phyloP scores from a whole-genome alignment of 2,797 vertebrate genomes.

The Apogon talboti region DNA sequence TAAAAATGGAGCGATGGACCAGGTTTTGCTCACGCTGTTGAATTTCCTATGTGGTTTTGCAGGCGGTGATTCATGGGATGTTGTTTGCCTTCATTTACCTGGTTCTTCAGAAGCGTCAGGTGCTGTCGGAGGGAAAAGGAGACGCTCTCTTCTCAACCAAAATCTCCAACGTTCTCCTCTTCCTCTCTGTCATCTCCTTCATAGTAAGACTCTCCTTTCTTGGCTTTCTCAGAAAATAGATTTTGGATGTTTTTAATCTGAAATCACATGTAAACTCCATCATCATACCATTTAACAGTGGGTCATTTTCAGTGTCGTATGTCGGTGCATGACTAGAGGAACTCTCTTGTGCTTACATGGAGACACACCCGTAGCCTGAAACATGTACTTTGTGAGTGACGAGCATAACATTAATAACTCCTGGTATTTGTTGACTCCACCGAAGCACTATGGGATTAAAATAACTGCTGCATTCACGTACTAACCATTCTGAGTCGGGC shows the following conservation, averaged over 20 bases:
- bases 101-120: constrained; percentile 91
- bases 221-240: neutral
- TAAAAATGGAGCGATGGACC: neutral
- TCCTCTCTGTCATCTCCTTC: constrained; percentile 91
- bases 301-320: too few relatives aligned
- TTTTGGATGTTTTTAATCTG: neutral
- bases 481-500: neutral
- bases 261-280: neutral
- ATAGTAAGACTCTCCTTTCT: constrained; percentile 83
- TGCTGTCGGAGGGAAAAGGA: constrained; percentile 93
- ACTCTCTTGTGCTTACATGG: too few relatives aligned
- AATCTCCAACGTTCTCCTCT: constrained; percentile 92
- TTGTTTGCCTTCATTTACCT: constrained; percentile 95
- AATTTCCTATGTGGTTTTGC: constrained; percentile 13
- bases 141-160: constrained; percentile 91
- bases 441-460: neutral
- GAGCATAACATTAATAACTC: neutral
- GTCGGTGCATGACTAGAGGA: too few relatives aligned
- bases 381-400: too few relatives aligned
- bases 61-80: constrained; percentile 97
- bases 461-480: neutral
- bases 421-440: neutral
- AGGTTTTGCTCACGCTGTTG: neutral
- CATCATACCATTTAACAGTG: too few relatives aligned
- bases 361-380: too few relatives aligned